phyloP scores from a whole-genome alignment of 2,113 vertebrate genomes.

The Microtus pennsylvanicus region DNA sequence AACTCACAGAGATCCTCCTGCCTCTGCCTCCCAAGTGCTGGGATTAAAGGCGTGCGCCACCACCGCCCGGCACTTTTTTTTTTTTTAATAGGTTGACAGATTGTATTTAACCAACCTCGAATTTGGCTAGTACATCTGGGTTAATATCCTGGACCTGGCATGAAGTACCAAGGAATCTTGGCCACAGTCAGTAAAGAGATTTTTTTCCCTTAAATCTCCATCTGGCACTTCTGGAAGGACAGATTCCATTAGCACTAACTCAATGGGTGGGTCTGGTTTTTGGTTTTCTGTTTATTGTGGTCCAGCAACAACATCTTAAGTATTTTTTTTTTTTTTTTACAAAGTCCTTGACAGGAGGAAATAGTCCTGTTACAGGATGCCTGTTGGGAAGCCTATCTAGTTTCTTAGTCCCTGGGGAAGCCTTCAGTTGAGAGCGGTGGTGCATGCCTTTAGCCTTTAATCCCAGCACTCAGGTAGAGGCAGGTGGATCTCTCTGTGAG shows the following conservation, averaged over 20 bases:
- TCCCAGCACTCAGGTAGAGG: too few relatives aligned
- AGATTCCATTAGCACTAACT: conserved; percentile 64
- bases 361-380: neutral
- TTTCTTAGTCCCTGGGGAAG: neutral
- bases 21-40: too few relatives aligned
- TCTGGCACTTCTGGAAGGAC: conserved; percentile 70
- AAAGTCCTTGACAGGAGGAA: conserved; percentile 46
- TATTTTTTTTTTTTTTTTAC: neutral
- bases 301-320: conserved; percentile 48
- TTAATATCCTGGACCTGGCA: conserved; percentile 78
- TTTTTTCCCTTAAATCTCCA: conserved; percentile 66
- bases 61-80: too few relatives aligned
- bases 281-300: conserved; percentile 49
- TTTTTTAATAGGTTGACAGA: conserved; percentile 46
- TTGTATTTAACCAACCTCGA: conserved; percentile 69
- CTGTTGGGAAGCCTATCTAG: neutral
- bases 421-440: too few relatives aligned
- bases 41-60: too few relatives aligned
- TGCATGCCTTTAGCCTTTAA: too few relatives aligned
- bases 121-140: conserved; percentile 75
- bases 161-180: conserved; percentile 76
- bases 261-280: conserved; percentile 61
- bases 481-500: too few relatives aligned
- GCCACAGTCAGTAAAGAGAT: conserved; percentile 49
- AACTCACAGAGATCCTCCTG: too few relatives aligned